Base-by-base conservation (phyloP, 2,797 vertebrate species). In the Arnoldichthys spilopterus region DNA sequence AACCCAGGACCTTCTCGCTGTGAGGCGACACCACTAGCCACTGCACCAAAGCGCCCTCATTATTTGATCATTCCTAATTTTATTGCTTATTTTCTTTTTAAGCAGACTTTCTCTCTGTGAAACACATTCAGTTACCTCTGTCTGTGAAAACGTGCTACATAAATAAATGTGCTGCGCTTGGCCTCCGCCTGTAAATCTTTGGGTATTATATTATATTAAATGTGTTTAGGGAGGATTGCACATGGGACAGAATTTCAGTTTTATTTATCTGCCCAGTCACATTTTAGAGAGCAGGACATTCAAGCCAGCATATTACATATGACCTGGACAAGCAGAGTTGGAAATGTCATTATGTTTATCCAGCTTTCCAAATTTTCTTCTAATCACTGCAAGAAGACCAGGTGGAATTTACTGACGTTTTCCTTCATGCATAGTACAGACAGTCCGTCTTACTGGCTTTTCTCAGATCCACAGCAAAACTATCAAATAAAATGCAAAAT, bases 401-500 rank as follows among this genome's bases (percentile, higher is more conserved):
- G 8, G 16, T 12, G 26, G 47, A 18, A 53, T 34, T 53, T 53
- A 53, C 15, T 12, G 47, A 4, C 43, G 30, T n/a, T 20, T 11
- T 53, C 47, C 28, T 70, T 34, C 47, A 32, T 20, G 28, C 67
- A 34, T 2, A 53, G 28, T 2, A n/a, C 47, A 51, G 26, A 4
- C 67, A 51, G 20, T n/a, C 45, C 20, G 45, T 69, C 67, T 20
- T n/a, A 47, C 22, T 28, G 22, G 15, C 66, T 49, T 24, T 68
- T 24, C 40, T 45, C 64, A 66, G 24, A 67, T 67, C 64, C 64
- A 47, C 66, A 69, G 16, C 26, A 18, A 28, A 69, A 69, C 6
- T 69, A 32, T 3, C 47, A 53, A 51, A 53, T 70, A 28, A 28
- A 53, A 2, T 2, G 20, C 26, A 53, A 67, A 47, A 18, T 45